A percentile compares a stretch with the other conserved stretches of the same genome.
Conservation (phyloP, 1,140 invertebrate species). For the Drosophila nasuta region DNA sequence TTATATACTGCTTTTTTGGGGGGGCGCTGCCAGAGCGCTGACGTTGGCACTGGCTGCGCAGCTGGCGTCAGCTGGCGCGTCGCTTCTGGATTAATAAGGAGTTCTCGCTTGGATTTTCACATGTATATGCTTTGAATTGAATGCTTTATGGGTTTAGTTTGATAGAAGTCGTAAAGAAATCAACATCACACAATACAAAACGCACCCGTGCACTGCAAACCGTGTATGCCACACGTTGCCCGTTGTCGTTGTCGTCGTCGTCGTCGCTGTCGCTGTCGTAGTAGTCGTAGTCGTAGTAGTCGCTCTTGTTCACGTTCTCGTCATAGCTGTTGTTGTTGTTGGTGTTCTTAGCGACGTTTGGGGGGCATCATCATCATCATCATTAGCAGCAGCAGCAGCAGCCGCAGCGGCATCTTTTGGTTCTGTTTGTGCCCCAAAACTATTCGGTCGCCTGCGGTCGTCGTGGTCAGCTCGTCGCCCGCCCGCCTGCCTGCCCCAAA, state of each 20-base stretch:
- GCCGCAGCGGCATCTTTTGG: constrained; percentile 44
- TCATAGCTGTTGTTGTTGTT: constrained; percentile 8
- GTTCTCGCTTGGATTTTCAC: constrained; percentile 85
- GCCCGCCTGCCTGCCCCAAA: constrained; percentile 36
- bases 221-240: constrained; percentile 61
- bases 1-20: constrained; percentile 60
- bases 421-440: constrained; percentile 46
- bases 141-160: constrained; percentile 85
- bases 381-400: not conserved
- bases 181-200: constrained; percentile 84
- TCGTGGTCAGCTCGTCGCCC: constrained; percentile 53
- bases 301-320: constrained; percentile 7
- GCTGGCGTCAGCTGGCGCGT: constrained; percentile 39
- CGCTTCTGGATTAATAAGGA: constrained; percentile 84
- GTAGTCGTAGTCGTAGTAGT: constrained; percentile 12
- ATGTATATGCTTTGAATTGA: constrained; percentile 85
- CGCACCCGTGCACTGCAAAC: constrained; percentile 60
- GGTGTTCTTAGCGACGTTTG: constrained; percentile 23
- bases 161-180: constrained; percentile 85
- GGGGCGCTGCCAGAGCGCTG: constrained; percentile 41
- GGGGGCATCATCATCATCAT: constrained; percentile 19
- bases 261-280: constrained; percentile 8
- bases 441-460: constrained; percentile 56
- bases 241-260: constrained; percentile 30
- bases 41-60: constrained; percentile 45